Conservation (phyloP, 2,888 invertebrate genomes). For the Thereva nobilitata region DNA sequence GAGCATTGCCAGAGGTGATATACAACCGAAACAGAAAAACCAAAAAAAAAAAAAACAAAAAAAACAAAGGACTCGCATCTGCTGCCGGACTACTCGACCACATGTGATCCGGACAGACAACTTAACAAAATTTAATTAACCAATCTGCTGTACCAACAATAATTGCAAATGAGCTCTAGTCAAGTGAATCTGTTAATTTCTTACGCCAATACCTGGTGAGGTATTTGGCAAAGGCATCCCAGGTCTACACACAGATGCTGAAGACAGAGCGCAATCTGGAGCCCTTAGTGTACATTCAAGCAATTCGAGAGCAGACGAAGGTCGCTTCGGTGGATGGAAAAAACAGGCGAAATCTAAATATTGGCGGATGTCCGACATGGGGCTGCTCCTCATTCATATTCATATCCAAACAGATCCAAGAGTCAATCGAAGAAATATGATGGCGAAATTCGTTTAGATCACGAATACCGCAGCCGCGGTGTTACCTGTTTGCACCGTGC, state of each 20-base stretch:
- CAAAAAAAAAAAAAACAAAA: too few species aligned
- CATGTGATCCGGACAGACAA: conserved; percentile 28
- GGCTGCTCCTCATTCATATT: conserved; percentile 37
- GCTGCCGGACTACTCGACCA: conserved; percentile 9
- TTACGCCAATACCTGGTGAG: conserved; percentile 35
- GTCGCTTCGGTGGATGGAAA: not conserved
- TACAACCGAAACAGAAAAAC: not conserved
- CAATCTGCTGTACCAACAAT: conserved; percentile 37
- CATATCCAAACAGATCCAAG: conserved; percentile 28
- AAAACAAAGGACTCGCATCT: not conserved
- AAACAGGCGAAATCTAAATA: conserved; percentile 32
- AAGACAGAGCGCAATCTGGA: not conserved
- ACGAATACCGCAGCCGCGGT: conserved; percentile 7
- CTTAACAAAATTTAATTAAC: conserved; percentile 41
- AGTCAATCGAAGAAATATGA: conserved; percentile 37
- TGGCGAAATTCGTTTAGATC: conserved; percentile 27
- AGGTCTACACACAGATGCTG: not conserved
- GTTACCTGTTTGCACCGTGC: not conserved
- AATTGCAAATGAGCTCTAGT: conserved; percentile 40
- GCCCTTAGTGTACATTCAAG: too few species aligned
- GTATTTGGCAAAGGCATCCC: conserved; percentile 5
- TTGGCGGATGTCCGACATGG: conserved; percentile 30
- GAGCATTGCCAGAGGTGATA: not conserved
- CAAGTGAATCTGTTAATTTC: conserved; percentile 41
- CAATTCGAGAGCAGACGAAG: not conserved